Percentiles rank a stretch among this genome's conserved stretches.
These are phyloP conservation scores for Hermatobates lingyangjiaoensis DNA, from an alignment of 1,140 invertebrate genomes.

Conservation along the genomic window DNA sequence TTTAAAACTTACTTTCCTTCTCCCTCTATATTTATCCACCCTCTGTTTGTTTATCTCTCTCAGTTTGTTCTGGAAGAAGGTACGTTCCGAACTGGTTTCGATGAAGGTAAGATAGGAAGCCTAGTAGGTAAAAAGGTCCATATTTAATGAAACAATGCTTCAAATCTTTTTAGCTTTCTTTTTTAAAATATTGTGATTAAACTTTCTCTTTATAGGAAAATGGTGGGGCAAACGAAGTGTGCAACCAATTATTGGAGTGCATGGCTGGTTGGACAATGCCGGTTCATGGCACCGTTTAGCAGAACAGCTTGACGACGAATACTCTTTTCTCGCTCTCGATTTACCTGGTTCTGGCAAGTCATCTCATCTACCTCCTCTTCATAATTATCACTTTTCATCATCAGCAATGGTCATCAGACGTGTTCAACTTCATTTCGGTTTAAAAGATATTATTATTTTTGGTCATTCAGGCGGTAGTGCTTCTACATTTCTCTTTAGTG, in stretches of 20 bases:
- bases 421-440: constrained; percentile 55
- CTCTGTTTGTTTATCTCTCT: too few relatives aligned
- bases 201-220: constrained; percentile 38
- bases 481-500: constrained; percentile 57
- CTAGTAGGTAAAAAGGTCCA: too few relatives aligned
- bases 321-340: constrained; percentile 51
- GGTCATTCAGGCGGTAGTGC: constrained; percentile 66
- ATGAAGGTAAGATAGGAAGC: too few relatives aligned
- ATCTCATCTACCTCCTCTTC: constrained; percentile 44
- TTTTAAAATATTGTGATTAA: too few relatives aligned
- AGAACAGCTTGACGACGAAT: constrained; percentile 35
- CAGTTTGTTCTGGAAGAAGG: too few relatives aligned
- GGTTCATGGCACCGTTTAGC: constrained; percentile 65
- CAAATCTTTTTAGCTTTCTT: too few relatives aligned
- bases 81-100: too few relatives aligned
- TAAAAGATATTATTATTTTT: constrained; percentile 54
- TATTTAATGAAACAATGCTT: too few relatives aligned
- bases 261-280: constrained; percentile 79
- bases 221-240: constrained; percentile 54
- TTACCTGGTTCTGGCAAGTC: constrained; percentile 67
- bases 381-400: constrained; percentile 61
- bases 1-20: too few relatives aligned
- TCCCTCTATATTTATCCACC: too few relatives aligned
- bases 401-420: constrained; percentile 41
- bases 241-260: constrained; percentile 58